A percentile compares a stretch with the other conserved stretches of the same genome.
phyloP scores from a whole-genome alignment of 1,140 invertebrate species.

The Microplitis mediator region DNA sequence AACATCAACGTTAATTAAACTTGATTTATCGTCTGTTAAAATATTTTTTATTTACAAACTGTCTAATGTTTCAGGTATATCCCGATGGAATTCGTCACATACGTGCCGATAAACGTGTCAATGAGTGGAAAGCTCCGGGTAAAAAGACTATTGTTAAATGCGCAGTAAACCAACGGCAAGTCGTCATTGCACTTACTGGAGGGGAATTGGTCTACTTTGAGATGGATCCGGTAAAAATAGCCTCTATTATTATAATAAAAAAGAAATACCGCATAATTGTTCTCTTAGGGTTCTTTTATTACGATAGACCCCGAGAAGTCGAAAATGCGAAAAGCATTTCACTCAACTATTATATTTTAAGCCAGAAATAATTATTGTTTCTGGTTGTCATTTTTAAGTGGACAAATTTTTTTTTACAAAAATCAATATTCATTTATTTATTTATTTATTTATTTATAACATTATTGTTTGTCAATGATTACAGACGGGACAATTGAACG shows the following conservation, averaged over 20 bases:
- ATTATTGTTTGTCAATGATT: conserved; percentile 41
- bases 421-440: neutral
- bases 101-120: conserved; percentile 94
- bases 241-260: conserved; percentile 7
- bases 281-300: conserved; percentile 40
- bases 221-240: conserved; percentile 91
- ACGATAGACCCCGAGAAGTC: conserved; percentile 44
- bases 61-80: conserved; percentile 74
- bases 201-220: conserved; percentile 99
- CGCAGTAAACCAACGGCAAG: conserved; percentile 97
- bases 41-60: neutral
- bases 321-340: conserved; percentile 45
- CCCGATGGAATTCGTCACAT: conserved; percentile 99
- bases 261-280: conserved; percentile 37
- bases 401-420: neutral
- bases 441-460: conserved; percentile 7
- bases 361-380: neutral
- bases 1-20: neutral
- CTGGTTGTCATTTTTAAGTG: conserved; percentile 1
- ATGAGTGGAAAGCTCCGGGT: conserved; percentile 98
- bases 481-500: conserved; percentile 95
- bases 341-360: conserved; percentile 7
- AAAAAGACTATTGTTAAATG: conserved; percentile 98
- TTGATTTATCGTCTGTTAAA: neutral
- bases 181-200: conserved; percentile 96